Evolutionary conservation across 2,888 invertebrate genomes (phyloP), one percentile per base, ranked within the genome.

Genomic region (Diaperis boleti): DNA sequence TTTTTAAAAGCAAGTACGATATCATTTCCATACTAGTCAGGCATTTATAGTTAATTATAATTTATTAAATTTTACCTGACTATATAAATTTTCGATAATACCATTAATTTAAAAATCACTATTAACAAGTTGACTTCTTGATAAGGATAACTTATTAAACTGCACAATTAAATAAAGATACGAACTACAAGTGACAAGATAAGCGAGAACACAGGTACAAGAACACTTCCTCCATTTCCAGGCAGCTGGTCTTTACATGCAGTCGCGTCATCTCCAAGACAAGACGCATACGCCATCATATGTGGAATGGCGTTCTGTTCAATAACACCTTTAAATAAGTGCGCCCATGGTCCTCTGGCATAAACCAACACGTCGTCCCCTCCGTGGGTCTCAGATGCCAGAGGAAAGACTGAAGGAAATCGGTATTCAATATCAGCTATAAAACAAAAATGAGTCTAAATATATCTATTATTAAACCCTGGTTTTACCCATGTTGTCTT

Each of bases 241-340:
- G 31, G 5, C n/a, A 8, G 3, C 3, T 31, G 6, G 5, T 42
- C 17, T 8, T 10, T 10, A n/a, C 41, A 42, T 2, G 41, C 41
- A 8, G 10, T 18, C 15, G 15, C 7, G 1, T 10, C 3, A 10
- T 42, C 18, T 2, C 18, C 18, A 10, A 93, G 85, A 67, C 92
- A 92, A 0, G 90, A 82, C 0, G 92, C 91, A 72, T 85, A 93
- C 0, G 86, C 89, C 75, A 91, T 86, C 5, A 90, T 87, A 73
- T 93, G 91, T 0, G 94, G 91, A 41, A 95, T 88, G 72, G 85
- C 88, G 78, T 87, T 89, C 79, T 94, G 92, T 72, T 95, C 92
- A 72, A 90, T 89, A 56, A 88, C 88, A 0, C 93, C 92, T 0
- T 88, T 87, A 75, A 94, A 92, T 1, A 95, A 83, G 75, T 94